phyloP scores from a whole-genome alignment of 2,113 vertebrate genomes.

The Sinocyclocheilus anshuiensis region DNA sequence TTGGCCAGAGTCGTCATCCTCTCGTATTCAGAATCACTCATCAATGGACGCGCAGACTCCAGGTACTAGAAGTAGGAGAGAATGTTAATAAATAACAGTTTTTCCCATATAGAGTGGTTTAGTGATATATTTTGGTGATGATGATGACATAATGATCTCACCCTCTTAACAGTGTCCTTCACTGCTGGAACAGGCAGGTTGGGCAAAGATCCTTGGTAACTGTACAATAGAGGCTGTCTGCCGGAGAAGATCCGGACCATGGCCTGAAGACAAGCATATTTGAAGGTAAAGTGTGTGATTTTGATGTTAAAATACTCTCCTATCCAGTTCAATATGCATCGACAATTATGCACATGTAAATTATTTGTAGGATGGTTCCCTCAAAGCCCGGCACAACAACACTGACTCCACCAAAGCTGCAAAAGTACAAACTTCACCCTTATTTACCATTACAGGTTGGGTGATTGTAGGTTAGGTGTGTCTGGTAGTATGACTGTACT shows the following conservation, averaged over 20 bases:
- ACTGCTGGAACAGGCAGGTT: constrained; percentile 82
- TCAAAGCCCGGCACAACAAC: neutral
- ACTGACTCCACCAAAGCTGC: neutral
- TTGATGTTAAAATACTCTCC: neutral
- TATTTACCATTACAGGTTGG: neutral
- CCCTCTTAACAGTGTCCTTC: constrained; percentile 83
- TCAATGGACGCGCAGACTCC: constrained; percentile 83
- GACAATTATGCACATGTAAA: neutral
- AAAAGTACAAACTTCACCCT: neutral
- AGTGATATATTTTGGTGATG: neutral
- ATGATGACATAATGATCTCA: constrained; percentile 54
- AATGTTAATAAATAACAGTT: neutral
- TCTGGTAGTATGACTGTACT: constrained; percentile 49
- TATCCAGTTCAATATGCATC: neutral
- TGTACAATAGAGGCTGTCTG: constrained; percentile 84
- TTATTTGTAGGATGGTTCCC: neutral
- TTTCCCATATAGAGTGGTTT: neutral
- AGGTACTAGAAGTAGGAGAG: constrained; percentile 74
- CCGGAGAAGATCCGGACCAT: constrained; percentile 90
- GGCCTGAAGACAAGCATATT: constrained; percentile 70
- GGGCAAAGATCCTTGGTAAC: constrained; percentile 86
- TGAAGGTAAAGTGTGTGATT: neutral
- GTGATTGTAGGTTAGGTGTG: neutral
- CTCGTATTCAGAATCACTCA: constrained; percentile 75
- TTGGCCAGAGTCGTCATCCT: constrained; percentile 71